Evolutionary conservation across 2,113 vertebrate genomes (phyloP), one percentile per base, ranked within the genome.

Genomic region (Hystrix cristata): DNA sequence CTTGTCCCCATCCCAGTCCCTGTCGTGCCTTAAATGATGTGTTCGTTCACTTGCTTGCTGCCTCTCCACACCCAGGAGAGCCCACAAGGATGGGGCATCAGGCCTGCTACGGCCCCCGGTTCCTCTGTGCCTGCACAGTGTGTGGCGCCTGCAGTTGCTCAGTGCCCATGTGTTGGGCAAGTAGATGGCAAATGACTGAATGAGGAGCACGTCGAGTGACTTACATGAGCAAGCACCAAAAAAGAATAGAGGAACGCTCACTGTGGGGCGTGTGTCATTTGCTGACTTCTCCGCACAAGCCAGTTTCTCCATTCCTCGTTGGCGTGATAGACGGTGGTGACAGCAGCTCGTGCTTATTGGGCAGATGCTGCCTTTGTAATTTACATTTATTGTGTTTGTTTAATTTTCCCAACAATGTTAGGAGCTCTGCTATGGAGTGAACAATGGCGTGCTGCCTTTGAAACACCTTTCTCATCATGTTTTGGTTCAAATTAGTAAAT

Each of bases 81-180:
- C 5, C 79, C 4, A 4, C 0, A 27, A 62, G 51, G 43, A 46
- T 0, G 19, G 55, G 69, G 11, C 0, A 0, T 18, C 27, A 8
- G 38, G 27, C 69, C 59, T 53, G 0, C 53, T 12, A 3, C 27
- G 64, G 15, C 59, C 64, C 80, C 53, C 55, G 18, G 16, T 69
- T 57, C 18, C 57, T 43, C 7, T 51, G 60, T 62, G 57, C 31
- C 60, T 21, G 43, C 2, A 7, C 8, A 23, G 48, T 23, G 11
- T 46, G 13, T 34, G 72, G 38, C 7, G 0, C 55, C 64, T 29
- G 59, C 9, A 23, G 55, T 34, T 76, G 74, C 78, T 90, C 72
- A 21, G 1, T 21, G 72, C 12, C 55, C 82, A 21, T 51, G 74
- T 79, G 60, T 7, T 59, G 57, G 62, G 57, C 19, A 69, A 80